Base-by-base conservation (phyloP, 1,140 invertebrate genomes). In the Scaptomyza graminum region DNA sequence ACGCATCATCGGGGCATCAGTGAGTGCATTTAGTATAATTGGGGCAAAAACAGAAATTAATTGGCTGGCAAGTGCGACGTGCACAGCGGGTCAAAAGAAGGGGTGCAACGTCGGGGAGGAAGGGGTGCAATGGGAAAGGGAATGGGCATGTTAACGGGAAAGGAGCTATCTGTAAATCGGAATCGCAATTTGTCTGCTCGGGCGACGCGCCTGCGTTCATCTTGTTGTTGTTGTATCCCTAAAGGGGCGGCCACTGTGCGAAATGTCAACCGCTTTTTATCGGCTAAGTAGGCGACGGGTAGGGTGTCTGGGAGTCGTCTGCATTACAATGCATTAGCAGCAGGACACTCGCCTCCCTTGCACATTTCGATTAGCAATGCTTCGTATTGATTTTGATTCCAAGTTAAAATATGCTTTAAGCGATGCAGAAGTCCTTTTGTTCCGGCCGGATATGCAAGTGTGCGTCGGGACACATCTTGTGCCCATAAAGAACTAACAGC, bases 201-300 rank as follows among this genome's bases (percentile, higher is more conserved):
- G 63, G 54, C 62, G 70, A 68, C 63, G 46, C 69, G 55, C 39
- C 77, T 73, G 34, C 43, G 57, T 52, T 25, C 1, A 18, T 37
- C 8, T 37, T 39, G 37, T 41, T 41, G 37, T 39, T 67, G 46
- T 46, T 34, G 43, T 41, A n/a, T 41, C 55, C 39, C 44, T 41
- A 11, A 46, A 46, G 25, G 28, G 28, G 3, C 5, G 50, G 69
- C 47, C 44, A 51, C 69, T 71, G 50, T 46, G 63, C 34, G 57
- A 85, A 85, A 87, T 87, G 82, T 81, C 82, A 88, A 87, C 61
- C 78, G 66, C 87, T 85, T 85, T 87, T 82, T 85, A 87, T 74
- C 69, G 59, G 74, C 46, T 69, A 78, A 52, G 54, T 74, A 65
- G 71, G 55, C 74, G 62, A 67, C 25, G 60, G 1, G 43, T 43